Conservation (phyloP, 2,888 invertebrate genomes). For the Dastarcus helophoroides region DNA sequence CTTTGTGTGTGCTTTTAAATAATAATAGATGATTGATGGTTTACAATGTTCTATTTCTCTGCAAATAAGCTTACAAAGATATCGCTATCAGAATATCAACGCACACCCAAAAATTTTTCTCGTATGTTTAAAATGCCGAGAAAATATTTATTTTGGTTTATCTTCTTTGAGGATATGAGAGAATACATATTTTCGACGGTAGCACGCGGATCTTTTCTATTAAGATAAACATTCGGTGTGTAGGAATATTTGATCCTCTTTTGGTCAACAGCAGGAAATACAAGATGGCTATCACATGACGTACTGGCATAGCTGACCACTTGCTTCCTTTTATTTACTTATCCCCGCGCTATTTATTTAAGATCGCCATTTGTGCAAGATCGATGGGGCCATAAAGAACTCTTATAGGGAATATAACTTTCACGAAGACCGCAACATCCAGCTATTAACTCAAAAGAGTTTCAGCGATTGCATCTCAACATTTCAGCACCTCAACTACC, state of each 20-base stretch:
- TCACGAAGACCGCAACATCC: no score
- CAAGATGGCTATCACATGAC: conserved; percentile 36
- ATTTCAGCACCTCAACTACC: no score
- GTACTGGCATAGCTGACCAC: conserved; percentile 31
- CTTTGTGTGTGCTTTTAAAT: no score
- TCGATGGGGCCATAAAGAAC: background rate
- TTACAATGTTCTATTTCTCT: no score
- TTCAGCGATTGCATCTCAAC: no score
- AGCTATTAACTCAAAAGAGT: no score
- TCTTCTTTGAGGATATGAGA: background rate
- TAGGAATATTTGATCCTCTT: conserved; percentile 33
- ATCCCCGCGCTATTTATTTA: conserved; percentile 24
- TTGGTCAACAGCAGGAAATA: conserved; percentile 37
- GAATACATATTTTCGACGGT: conserved; percentile 2
- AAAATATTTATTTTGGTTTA: conserved; percentile 2
- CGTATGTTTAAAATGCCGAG: conserved; percentile 2
- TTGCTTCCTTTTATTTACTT: conserved; percentile 30
- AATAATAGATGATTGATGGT: no score
- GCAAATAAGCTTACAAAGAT: no score
- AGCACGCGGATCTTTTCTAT: background rate
- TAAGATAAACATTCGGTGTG: conserved; percentile 30
- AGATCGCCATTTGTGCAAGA: conserved; percentile 6
- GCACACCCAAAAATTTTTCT: no score
- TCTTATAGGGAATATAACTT: no score
- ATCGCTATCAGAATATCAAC: no score